phyloP scores from a whole-genome alignment of 2,797 vertebrate species.

The Darevskia mixta region DNA sequence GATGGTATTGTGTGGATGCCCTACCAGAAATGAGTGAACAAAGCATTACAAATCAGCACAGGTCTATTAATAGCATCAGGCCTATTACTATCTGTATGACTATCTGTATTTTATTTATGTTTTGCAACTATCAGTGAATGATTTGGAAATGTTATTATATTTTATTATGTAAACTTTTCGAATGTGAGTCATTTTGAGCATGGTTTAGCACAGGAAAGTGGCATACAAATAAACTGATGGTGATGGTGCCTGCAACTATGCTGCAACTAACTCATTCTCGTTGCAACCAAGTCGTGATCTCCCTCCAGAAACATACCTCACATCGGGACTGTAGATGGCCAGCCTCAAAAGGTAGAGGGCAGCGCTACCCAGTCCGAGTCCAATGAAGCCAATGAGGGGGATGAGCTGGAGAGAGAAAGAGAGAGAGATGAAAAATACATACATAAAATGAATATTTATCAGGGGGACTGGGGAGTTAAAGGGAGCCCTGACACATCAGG shows the following conservation, averaged over 20 bases:
- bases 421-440: conserved; percentile 59
- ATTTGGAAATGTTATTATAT: too few species aligned
- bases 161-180: too few species aligned
- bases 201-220: too few species aligned
- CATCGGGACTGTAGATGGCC: conserved; percentile 84
- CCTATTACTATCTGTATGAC: too few species aligned
- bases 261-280: background rate
- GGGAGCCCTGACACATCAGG: conserved; percentile 68
- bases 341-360: conserved; percentile 83
- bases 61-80: too few species aligned
- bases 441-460: conserved; percentile 76
- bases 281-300: background rate
- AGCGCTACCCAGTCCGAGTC: conserved; percentile 86
- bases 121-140: too few species aligned
- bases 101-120: too few species aligned
- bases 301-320: conserved; percentile 76
- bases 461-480: conserved; percentile 69
- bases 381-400: conserved; percentile 92
- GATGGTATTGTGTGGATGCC: background rate
- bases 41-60: background rate
- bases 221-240: too few species aligned
- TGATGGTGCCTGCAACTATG: too few species aligned
- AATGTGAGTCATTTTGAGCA: too few species aligned
- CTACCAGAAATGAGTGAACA: background rate
- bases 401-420: conserved; percentile 81